phyloP scores from a whole-genome alignment of 2,113 vertebrate species.

The Myiagra hebetior region DNA sequence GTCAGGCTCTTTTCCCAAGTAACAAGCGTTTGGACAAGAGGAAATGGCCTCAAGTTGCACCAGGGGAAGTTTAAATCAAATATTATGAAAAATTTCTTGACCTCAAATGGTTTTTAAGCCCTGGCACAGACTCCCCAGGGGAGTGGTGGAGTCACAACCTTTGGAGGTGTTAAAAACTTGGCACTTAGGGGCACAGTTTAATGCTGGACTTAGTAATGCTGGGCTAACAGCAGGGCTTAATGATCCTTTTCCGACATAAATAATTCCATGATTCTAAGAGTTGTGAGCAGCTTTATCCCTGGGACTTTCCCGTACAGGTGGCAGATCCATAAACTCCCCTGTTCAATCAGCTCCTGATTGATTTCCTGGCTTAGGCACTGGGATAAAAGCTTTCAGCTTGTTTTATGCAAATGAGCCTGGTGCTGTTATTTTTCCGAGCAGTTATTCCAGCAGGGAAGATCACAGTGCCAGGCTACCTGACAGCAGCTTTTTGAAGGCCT shows the following conservation, averaged over 20 bases:
- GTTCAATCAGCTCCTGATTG: neutral
- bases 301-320: neutral
- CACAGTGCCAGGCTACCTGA: neutral
- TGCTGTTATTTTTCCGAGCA: neutral
- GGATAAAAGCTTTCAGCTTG: neutral
- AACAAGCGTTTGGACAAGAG: neutral
- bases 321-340: neutral
- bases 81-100: neutral
- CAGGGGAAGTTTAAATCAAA: neutral
- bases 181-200: accelerated
- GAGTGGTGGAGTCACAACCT: neutral
- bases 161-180: neutral
- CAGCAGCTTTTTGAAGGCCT: neutral
- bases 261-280: neutral
- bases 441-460: neutral
- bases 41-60: neutral
- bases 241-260: neutral
- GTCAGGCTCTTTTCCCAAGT: neutral
- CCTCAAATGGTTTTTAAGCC: neutral
- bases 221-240: accelerated
- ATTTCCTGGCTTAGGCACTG: neutral
- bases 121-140: neutral
- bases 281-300: neutral
- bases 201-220: neutral
- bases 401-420: neutral